Conservation (phyloP, 2,113 vertebrate genomes). For the Passer montanus region DNA sequence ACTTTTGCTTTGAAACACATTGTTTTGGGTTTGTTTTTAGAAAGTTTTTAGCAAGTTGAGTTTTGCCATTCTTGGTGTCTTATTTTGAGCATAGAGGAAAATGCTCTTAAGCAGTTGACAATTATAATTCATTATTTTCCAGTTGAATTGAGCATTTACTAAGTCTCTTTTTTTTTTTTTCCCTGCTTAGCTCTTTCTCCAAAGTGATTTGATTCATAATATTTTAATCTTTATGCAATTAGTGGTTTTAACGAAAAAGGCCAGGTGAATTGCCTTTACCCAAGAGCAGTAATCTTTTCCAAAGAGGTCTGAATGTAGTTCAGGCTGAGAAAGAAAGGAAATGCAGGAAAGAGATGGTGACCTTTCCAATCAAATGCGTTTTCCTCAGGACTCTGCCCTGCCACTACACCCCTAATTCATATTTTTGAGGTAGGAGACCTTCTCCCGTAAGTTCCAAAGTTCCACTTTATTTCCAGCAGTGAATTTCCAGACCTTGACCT, state of each 20-base stretch:
- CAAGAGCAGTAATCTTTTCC: background rate
- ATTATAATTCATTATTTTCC: slow-evolving; percentile 15
- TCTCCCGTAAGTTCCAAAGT: background rate
- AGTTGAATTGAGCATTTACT: slow-evolving; percentile 16
- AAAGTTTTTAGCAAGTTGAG: background rate
- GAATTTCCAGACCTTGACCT: background rate
- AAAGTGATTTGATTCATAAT: background rate
- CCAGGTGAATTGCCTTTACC: background rate
- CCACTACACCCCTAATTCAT: too few relatives aligned
- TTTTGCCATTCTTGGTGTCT: background rate
- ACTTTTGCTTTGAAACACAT: background rate
- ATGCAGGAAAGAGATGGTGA: background rate
- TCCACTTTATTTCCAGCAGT: background rate
- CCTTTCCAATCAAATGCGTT: background rate
- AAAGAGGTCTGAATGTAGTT: background rate
- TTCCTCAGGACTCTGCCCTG: background rate
- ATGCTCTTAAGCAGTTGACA: background rate
- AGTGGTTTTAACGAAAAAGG: background rate
- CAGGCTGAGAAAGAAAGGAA: background rate
- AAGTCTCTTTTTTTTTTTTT: background rate
- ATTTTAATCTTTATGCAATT: slow-evolving; percentile 20
- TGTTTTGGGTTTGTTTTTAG: background rate
- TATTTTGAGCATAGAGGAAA: background rate
- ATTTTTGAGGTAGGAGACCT: background rate
- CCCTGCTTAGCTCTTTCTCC: background rate